Conservation (phyloP, 2,888 invertebrate species). For the Cantharis rufa region DNA sequence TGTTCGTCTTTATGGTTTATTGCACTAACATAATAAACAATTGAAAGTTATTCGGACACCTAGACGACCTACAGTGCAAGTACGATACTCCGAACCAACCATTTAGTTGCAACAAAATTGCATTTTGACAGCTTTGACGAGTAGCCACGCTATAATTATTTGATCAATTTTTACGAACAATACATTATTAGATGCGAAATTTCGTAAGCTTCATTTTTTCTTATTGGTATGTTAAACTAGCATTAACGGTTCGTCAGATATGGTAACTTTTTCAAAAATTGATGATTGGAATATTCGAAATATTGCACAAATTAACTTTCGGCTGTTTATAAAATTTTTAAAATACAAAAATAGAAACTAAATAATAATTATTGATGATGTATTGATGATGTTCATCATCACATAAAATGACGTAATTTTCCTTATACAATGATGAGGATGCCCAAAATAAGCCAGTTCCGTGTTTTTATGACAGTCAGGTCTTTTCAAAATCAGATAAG, state of each 20-base stretch:
- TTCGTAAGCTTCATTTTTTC: neutral
- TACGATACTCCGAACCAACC: no score
- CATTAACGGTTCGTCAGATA: neutral
- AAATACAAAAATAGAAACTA: neutral
- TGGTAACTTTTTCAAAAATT: neutral
- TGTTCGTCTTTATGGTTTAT: neutral
- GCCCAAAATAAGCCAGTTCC: neutral
- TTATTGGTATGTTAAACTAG: neutral
- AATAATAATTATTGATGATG: neutral
- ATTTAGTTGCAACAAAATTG: no score
- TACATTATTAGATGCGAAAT: neutral
- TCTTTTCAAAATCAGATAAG: no score
- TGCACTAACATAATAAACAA: neutral
- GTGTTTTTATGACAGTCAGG: no score
- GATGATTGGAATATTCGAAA: no score
- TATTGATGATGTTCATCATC: neutral
- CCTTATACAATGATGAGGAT: neutral
- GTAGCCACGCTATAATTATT: neutral
- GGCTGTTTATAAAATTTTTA: no score
- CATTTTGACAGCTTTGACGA: neutral
- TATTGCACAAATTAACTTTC: no score
- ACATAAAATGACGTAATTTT: neutral
- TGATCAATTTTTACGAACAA: neutral
- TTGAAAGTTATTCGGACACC: neutral
- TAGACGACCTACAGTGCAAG: neutral